Evolutionary conservation across 2,113 vertebrate species (phyloP), one percentile per base, ranked within the genome.

Genomic region (Menura novaehollandiae): DNA sequence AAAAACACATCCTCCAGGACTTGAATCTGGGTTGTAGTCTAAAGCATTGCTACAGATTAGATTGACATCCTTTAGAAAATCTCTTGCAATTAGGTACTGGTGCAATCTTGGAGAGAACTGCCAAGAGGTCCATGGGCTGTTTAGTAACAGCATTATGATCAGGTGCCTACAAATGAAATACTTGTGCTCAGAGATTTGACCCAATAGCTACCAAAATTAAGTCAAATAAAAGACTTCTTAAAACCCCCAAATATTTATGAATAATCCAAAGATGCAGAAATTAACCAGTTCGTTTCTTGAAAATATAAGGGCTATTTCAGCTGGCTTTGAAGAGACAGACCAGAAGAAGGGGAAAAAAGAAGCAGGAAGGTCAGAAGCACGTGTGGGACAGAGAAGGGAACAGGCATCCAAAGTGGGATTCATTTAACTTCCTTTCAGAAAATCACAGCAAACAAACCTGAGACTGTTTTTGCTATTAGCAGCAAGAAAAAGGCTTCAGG

Each of bases 31-130:
- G 97, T 99, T 99, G 93, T 99, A 99, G 89, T 99, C 98, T 6
- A 99, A 98, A 35, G 99, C 98, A 75, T 99, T 99, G 95, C 98
- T 98, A 97, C 99, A 99, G 96, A 99, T 99, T 14, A 99, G 98
- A 88, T 99, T 98, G 7, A 99, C 98, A 59, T 99, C 99, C 62
- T 97, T 92, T 32, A 99, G 97, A 94, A 98, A 99, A 89, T 99
- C 99, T 93, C 98, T 95, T 69, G 98, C 99, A 28, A 99, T 98
- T 44, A 95, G 89, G 49, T 99, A 99, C 49, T 98, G 98, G 94
- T 99, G 98, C 99, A 83, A 99, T 98, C 94, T 98, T 99, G 46
- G 98, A 98, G 44, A 99, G 97, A 69, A 99, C 91, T 27, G 98
- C 97, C 8, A 98, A 99, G 52, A 99, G 98, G 89, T 99, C 99